Evolutionary conservation across 1,140 invertebrate genomes (phyloP).

Genomic region (Cheumatopsyche charites): DNA sequence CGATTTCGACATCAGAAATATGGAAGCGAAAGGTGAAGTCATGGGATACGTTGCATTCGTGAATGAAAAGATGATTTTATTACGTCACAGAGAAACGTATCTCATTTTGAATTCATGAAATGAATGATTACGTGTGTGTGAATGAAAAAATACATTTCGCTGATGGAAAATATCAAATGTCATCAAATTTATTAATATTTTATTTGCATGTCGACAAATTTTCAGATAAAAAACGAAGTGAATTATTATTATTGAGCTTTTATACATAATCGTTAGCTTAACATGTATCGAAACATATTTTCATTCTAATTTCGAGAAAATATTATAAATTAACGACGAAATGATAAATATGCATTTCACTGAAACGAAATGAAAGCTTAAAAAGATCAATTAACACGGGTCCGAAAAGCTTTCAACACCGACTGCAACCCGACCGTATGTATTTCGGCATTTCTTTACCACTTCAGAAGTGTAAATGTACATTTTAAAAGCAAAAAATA

Average conservation of each 20-base stretch:
- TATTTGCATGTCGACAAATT: not conserved
- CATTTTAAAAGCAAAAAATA: too few species aligned
- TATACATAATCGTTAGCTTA: too few species aligned
- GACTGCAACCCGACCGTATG: too few species aligned
- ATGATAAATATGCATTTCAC: too few species aligned
- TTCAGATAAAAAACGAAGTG: too few species aligned
- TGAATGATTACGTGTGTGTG: not conserved
- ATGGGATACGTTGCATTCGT: not conserved
- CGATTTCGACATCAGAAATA: constrained; percentile 1
- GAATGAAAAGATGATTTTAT: not conserved
- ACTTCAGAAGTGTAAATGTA: too few species aligned
- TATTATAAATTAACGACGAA: too few species aligned
- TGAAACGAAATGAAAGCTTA: too few species aligned
- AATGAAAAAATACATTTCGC: not conserved
- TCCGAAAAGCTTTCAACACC: too few species aligned
- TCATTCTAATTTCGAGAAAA: not conserved
- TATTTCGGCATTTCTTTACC: too few species aligned
- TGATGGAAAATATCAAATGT: constrained; percentile 13
- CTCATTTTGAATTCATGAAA: not conserved
- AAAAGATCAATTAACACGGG: too few species aligned
- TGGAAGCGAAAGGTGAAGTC: constrained; percentile 5
- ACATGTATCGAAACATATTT: constrained; percentile 4
- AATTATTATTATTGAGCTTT: too few species aligned
- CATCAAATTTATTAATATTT: constrained; percentile 7
- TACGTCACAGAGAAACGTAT: not conserved